Evolutionary conservation across 2,797 vertebrate genomes (phyloP).

Genomic region (Margarornis squamiger): DNA sequence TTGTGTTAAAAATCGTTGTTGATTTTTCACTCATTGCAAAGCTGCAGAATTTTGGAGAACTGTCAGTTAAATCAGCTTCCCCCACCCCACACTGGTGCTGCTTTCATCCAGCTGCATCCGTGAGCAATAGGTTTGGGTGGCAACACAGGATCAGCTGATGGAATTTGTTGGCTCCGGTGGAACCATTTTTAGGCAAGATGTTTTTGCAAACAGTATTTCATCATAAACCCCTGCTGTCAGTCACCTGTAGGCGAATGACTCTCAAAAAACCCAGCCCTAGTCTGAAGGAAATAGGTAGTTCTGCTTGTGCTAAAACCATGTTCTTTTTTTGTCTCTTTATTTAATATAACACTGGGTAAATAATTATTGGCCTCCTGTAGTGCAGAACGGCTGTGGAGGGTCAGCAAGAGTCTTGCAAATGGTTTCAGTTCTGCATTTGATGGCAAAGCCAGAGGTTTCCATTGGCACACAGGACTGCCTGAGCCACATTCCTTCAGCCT

Average conservation of each 20-base stretch:
- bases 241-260: slow-evolving; percentile 20
- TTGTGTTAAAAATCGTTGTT: background rate
- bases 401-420: background rate
- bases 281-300: background rate
- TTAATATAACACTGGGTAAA: slow-evolving; percentile 32
- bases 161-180: background rate
- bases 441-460: background rate
- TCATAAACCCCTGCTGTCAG: background rate
- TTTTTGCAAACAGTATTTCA: slow-evolving; percentile 20
- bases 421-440: background rate
- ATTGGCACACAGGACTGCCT: background rate
- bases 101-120: background rate
- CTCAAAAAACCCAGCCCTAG: slow-evolving; percentile 43
- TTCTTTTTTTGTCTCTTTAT: background rate
- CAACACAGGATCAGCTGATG: background rate
- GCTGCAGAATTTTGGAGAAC: fast-evolving
- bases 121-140: background rate
- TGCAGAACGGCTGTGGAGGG: background rate
- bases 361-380: background rate
- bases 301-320: background rate
- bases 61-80: fast-evolving
- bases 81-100: background rate
- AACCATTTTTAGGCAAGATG: slow-evolving; percentile 14
- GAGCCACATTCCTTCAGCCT: background rate
- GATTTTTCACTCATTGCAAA: background rate